These are phyloP conservation scores for Hippotragus niger DNA, from an alignment of 2,113 vertebrate genomes.

Conservation along the genomic window DNA sequence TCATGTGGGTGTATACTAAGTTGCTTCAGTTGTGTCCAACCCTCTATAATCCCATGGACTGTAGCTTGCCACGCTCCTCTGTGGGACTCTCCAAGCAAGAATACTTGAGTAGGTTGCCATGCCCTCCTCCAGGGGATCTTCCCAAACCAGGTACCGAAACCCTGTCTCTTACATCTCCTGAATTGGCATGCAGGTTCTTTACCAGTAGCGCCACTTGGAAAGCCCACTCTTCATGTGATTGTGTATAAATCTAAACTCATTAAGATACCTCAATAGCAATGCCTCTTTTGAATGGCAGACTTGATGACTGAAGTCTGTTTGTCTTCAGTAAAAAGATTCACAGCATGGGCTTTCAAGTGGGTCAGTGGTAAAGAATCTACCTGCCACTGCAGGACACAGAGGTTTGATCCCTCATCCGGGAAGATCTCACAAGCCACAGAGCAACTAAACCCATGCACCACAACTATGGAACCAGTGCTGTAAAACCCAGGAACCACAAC, in stretches of 20 bases:
- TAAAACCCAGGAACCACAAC: neutral
- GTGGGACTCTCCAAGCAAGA: neutral
- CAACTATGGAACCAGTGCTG: neutral
- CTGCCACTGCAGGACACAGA: neutral
- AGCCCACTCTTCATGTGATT: neutral
- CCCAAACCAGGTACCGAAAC: rapidly evolving
- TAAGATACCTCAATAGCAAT: neutral
- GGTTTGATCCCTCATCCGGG: neutral
- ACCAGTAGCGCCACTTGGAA: neutral
- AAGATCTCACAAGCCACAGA: neutral
- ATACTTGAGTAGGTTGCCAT: neutral
- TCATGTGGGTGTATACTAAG: neutral
- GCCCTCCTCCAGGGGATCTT: neutral
- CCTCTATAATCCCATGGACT: neutral
- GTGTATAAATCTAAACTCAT: neutral
- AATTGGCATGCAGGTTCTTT: neutral
- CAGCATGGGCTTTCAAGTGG: neutral
- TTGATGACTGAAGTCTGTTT: neutral
- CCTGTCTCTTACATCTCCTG: neutral
- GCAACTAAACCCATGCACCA: neutral
- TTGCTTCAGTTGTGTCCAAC: neutral
- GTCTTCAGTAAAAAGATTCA: neutral
- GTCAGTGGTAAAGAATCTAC: neutral
- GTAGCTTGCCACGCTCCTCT: neutral
- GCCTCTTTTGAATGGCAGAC: neutral